Base-by-base conservation (phyloP, 2,113 vertebrate genomes). In the Dromaius novaehollandiae region DNA sequence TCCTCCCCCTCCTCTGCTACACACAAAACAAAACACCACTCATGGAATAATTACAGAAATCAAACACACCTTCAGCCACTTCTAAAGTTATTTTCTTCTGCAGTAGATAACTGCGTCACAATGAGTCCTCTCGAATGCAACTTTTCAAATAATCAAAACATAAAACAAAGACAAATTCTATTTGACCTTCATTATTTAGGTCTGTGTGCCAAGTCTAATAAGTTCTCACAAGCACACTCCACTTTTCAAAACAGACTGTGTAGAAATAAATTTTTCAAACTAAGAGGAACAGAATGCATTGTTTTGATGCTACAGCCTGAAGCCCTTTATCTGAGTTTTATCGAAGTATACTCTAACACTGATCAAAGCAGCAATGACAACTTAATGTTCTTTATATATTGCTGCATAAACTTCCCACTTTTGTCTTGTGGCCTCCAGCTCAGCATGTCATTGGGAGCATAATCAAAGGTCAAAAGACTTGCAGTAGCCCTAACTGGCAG, bases 291-390 rank as follows among this genome's bases (percentile, higher is more conserved):
- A 86, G 58, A 92, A 92, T 2, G 26, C 89, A 93, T 93, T 96
- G 91, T 97, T 97, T 96, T 97, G 94, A 97, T 96, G 82, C 92
- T 94, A 78, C 83, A 93, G 95, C 97, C 95, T 89, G 90, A 65
- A 95, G 97, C 90, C 18, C 73, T 96, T 93, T 95, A 96, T 96
- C 88, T 30, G 93, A 95, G 91, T 95, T 96, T 95, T 94, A 96
- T 92, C 94, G 91, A 96, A 97, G 75, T 88, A 81, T 82, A 95
- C 82, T 81, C 68, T 73, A 96, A 87, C 93, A 94, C 89, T 95
- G 95, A 96, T 97, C 97, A 97, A 97, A 97, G 95, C 88, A 97
- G 86, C 94, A 95, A 91, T 88, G 97, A 97, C 95, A 96, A 97
- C 51, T 95, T 93, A 92, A 95, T 88, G 66, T 84, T 96, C 79